Evolutionary conservation across 2,113 vertebrate genomes (phyloP), one percentile per base, ranked within the genome.

Genomic region (Petromus typicus): DNA sequence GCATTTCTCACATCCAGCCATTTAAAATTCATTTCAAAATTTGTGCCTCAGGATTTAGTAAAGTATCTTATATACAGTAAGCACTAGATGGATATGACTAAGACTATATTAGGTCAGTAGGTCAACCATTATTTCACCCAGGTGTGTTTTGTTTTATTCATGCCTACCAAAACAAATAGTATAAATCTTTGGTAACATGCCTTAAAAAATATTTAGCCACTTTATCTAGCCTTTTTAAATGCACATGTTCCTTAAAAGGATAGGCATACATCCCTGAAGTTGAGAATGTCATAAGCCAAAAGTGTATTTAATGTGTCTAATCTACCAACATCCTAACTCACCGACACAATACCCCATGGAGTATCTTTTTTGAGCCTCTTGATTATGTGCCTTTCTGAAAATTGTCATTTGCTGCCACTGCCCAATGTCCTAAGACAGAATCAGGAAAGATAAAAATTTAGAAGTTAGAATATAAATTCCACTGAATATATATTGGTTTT

Each of bases 11-110:
- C 69, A 86, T 23, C 11, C 37, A 86, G 37, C 32, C 91, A 94
- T 66, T 94, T 95, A 80, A 88, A 95, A 81, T 96, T 88, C 96
- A 94, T 66, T 94, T 79, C 94, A 22, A 91, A 32, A 73, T 48
- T 67, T 40, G 37, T 91, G 8, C 82, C 96, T 97, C 84, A 91
- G 64, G 86, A 79, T 51, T 48, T 79, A 23, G 12, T 43, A 57
- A 66, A 69, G 17, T 59, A 30, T 40, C 61, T 92, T 94, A 8
- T 20, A 73, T 6, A 66, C 63, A 69, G 73, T 84, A 92, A 85
- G 54, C 56, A 75, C 48, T 40, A 86, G 79, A 18, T 64, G 89
- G 94, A 89, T 51, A 80, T 67, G 78, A 86, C 8, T 59, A 85
- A 43, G 81, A 66, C 30, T 66, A 51, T 73, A 89, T 83, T 87